Conservation (phyloP, 2,113 vertebrate genomes). For the Paradoxurus hermaphroditus region DNA sequence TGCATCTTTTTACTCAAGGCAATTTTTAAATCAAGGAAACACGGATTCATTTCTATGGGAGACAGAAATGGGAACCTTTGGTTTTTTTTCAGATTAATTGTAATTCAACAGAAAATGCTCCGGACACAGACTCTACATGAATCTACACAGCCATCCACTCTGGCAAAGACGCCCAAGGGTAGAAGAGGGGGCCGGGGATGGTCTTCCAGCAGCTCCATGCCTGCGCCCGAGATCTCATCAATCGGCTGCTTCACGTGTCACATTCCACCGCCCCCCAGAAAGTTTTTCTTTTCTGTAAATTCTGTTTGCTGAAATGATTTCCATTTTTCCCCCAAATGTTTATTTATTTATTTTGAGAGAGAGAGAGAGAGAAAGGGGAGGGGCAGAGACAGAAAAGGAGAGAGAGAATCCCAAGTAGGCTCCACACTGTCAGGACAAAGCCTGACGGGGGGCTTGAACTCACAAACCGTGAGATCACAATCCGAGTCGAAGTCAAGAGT, state of each 20-base stretch:
- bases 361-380: neutral
- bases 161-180: neutral
- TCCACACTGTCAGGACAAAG: neutral
- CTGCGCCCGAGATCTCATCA: neutral
- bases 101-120: neutral
- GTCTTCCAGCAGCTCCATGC: rapidly evolving
- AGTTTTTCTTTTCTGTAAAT: neutral
- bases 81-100: neutral
- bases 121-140: too few relatives aligned
- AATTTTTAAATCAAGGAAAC: neutral
- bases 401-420: neutral
- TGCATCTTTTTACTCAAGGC: neutral
- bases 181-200: neutral
- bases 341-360: neutral
- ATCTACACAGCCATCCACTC: neutral
- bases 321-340: too few relatives aligned
- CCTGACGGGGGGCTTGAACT: neutral
- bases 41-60: neutral
- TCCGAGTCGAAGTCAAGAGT: neutral
- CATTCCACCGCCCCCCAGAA: neutral
- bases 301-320: neutral
- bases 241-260: neutral
- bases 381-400: neutral
- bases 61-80: neutral
- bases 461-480: neutral